These are phyloP conservation scores for Araneus ventricosus DNA, from an alignment of 1,140 invertebrate species.

Conservation along the genomic window DNA sequence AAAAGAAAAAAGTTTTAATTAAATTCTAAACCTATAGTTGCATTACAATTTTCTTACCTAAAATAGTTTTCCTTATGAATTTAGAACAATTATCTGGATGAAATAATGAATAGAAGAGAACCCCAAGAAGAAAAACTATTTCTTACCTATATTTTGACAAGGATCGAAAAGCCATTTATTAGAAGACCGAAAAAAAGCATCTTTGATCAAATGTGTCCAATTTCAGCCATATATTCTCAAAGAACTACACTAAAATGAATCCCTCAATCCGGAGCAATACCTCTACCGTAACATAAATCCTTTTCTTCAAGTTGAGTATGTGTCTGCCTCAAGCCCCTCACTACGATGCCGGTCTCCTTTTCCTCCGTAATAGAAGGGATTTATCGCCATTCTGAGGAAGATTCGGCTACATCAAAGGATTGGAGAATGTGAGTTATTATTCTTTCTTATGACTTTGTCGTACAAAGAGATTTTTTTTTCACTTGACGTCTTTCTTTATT, in stretches of 20 bases:
- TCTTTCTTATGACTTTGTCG: neutral
- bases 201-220: neutral
- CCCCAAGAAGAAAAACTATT: too few species aligned
- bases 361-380: conserved; percentile 4
- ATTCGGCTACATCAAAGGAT: neutral
- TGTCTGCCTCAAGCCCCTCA: neutral
- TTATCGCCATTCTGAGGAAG: neutral
- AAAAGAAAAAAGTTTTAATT: too few species aligned
- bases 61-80: too few species aligned
- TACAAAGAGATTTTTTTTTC: neutral
- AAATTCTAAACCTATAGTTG: too few species aligned
- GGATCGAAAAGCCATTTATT: neutral
- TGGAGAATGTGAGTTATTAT: neutral
- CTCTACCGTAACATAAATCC: neutral
- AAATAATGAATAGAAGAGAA: neutral
- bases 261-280: neutral
- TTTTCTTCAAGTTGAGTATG: conserved; percentile 1
- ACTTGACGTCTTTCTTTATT: neutral
- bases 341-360: neutral
- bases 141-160: too few species aligned
- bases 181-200: neutral
- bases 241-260: neutral
- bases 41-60: too few species aligned
- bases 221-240: neutral
- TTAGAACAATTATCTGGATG: neutral